Conservation (phyloP, 1,140 invertebrate species). For the Hyposmocoma kahamanoa region DNA sequence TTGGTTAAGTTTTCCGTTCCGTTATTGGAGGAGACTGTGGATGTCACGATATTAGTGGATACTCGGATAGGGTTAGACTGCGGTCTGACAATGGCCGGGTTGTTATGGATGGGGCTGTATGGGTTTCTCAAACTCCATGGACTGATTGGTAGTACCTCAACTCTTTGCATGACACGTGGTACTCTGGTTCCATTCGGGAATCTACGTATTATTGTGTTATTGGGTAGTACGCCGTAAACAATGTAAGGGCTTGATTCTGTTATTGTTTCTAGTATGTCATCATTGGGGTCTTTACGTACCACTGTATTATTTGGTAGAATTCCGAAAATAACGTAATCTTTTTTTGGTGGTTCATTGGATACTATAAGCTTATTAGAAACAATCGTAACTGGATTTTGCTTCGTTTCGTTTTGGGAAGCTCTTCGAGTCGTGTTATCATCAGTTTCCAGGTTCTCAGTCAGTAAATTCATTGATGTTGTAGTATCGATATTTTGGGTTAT, state of each 20-base stretch:
- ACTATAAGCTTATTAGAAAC: constrained; percentile 28
- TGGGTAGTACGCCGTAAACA: constrained; percentile 81
- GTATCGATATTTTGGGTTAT: constrained; percentile 23
- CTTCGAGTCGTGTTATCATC: constrained; percentile 57
- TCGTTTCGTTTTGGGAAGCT: constrained; percentile 31
- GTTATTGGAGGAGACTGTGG: constrained; percentile 65
- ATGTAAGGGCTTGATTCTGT: constrained; percentile 80
- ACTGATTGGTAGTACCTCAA: constrained; percentile 73
- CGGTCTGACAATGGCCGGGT: constrained; percentile 72
- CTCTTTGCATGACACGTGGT: constrained; percentile 77
- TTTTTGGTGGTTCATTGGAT: constrained; percentile 61
- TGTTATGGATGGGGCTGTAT: constrained; percentile 73
- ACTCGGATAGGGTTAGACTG: constrained; percentile 71
- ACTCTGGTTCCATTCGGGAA: constrained; percentile 83
- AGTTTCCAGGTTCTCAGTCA: constrained; percentile 34
- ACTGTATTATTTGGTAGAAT: constrained; percentile 84
- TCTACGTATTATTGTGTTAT: constrained; percentile 82
- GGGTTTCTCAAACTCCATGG: constrained; percentile 73
- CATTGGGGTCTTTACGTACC: constrained; percentile 80
- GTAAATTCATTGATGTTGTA: constrained; percentile 36
- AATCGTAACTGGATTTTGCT: constrained; percentile 27
- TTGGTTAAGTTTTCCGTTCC: constrained; percentile 66
- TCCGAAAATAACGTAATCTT: constrained; percentile 81
- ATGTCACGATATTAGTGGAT: constrained; percentile 73
- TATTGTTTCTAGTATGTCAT: constrained; percentile 77